Evolutionary conservation across 2,888 invertebrate species (phyloP), one percentile per base, ranked within the genome.

Genomic region (Rapana venosa): DNA sequence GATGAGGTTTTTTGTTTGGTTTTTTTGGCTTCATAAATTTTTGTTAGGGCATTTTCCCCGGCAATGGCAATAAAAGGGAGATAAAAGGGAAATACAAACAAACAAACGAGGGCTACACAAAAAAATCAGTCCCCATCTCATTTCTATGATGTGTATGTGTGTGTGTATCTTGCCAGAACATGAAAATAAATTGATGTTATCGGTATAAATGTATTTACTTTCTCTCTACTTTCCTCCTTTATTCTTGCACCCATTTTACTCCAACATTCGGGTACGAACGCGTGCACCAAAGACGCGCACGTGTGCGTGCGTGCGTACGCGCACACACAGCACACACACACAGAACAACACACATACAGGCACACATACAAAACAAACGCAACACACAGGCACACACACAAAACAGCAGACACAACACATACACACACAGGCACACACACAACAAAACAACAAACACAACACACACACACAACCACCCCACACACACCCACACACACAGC

Each of bases 371-470:
- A 74, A n/a, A 61, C 61, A 22, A 1, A 22, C 22, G 13, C 61
- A 61, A 61, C 15, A 61, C 61, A 61, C 47, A 66, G 26, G 22
- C 20, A 20, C 20, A 26, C 26, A 47, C 47, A 47, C 47, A 66
- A n/a, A n/a, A n/a, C n/a, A n/a, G n/a, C n/a, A n/a, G 0, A 66
- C 66, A 66, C 26, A 20, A 66, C 66, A n/a, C n/a, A 74, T n/a
- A 74, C 74, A 74, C 74, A 74, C 74, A 74, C 74, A 74, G n/a
- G n/a, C 74, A 74, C 74, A 74, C 74, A 74, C 74, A 74, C 74
- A 74, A 74, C 74, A n/a, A n/a, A n/a, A n/a, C n/a, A n/a, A 61
- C 61, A 22, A 1, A 22, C 22, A 61, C 61, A 61, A 61, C 15
- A 61, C 61, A 61, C 61, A 61, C 61, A 61, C 61, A 61, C 61